Conservation (phyloP, 2,113 vertebrate genomes). For the Gymnocephalus cernua region DNA sequence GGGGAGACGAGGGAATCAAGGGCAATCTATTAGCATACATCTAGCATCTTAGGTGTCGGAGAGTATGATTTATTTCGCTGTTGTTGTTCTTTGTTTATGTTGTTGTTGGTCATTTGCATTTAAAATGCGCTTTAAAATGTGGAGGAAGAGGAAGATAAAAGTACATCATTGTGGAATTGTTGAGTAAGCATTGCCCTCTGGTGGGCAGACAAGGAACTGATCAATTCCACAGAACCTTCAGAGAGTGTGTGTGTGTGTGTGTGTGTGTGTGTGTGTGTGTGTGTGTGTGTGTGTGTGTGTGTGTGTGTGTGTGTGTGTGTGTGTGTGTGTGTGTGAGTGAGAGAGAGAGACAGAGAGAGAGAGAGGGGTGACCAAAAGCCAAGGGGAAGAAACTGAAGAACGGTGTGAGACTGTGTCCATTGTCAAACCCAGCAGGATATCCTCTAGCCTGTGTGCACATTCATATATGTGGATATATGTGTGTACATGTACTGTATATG, state of each 20-base stretch:
- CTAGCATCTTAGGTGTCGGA: constrained; percentile 42
- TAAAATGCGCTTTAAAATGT: constrained; percentile 42
- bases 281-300: background rate
- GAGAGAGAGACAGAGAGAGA: too few relatives aligned
- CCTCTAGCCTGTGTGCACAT: constrained; percentile 1
- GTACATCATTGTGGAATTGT: constrained; percentile 15
- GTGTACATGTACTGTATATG: constrained; percentile 6
- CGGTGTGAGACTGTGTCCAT: too few relatives aligned
- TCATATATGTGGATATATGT: constrained; percentile 9
- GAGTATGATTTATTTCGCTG: constrained; percentile 59
- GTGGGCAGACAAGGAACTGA: constrained; percentile 52
- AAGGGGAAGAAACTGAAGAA: too few relatives aligned
- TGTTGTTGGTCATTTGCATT: constrained; percentile 66
- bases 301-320: background rate
- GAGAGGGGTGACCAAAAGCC: too few relatives aligned
- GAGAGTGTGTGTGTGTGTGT: background rate
- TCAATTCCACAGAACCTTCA: background rate
- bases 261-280: background rate
- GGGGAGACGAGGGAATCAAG: constrained; percentile 29
- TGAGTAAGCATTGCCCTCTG: constrained; percentile 80
- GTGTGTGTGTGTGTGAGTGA: too few relatives aligned
- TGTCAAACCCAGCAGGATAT: constrained; percentile 12
- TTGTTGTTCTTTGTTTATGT: constrained; percentile 59
- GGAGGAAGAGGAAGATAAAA: constrained; percentile 21
- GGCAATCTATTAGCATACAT: constrained; percentile 47